Conservation (phyloP, 2,797 vertebrate species). For the Pelobates cultripes region DNA sequence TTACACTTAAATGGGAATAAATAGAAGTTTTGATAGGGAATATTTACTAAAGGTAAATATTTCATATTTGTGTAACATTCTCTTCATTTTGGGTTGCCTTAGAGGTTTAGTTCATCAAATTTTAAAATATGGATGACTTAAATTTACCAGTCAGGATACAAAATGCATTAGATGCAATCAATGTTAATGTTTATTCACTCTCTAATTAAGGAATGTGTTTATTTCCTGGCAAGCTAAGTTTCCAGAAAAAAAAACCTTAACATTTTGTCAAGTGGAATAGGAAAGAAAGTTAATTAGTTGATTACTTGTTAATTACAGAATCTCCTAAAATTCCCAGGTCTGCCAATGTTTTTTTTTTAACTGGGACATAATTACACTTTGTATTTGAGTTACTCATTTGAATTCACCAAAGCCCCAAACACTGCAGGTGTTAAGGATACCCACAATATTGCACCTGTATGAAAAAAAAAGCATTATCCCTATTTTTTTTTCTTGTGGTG, state of each 20-base stretch:
- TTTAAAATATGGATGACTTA: not conserved
- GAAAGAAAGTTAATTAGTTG: not conserved
- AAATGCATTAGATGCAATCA: not conserved
- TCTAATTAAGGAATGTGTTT: not conserved
- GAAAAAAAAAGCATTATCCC: not conserved
- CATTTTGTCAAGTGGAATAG: not conserved
- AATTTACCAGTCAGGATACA: not conserved
- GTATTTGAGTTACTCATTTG: not conserved
- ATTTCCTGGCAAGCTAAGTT: not conserved
- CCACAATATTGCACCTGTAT: not conserved
- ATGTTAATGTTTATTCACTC: not conserved
- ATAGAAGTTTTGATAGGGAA: no score
- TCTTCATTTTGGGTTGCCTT: not conserved
- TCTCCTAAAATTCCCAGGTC: not conserved
- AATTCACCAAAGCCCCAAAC: not conserved
- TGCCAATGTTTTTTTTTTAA: not conserved
- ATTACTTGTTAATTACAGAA: not conserved
- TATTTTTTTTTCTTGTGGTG: not conserved
- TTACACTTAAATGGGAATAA: not conserved
- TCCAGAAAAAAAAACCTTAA: not conserved
- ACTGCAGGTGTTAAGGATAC: not conserved
- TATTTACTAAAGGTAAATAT: no score
- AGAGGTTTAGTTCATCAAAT: slow-evolving; percentile 2
- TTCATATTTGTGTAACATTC: slow-evolving; percentile 6
- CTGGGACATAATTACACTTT: not conserved